Conservation (phyloP, 2,113 vertebrate genomes). For the Sinocyclocheilus anshuiensis region DNA sequence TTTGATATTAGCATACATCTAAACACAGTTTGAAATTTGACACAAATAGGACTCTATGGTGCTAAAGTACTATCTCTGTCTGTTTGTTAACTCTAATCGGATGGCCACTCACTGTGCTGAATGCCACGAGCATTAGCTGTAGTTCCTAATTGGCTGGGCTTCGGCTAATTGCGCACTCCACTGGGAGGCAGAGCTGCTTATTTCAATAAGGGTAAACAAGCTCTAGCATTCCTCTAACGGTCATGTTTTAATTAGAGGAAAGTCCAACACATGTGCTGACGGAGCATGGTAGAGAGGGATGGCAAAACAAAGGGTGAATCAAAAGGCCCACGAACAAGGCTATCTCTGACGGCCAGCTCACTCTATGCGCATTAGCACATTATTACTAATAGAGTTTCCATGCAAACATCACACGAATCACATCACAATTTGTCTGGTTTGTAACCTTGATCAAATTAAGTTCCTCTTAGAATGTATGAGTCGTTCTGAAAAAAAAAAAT, state of each 20-base stretch:
- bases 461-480: background rate
- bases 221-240: slow-evolving; percentile 18
- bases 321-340: background rate
- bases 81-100: slow-evolving; percentile 24
- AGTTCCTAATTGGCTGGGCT: slow-evolving; percentile 29
- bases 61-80: background rate
- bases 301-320: background rate
- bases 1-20: background rate
- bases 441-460: background rate
- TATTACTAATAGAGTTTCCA: background rate
- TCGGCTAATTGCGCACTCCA: slow-evolving; percentile 32
- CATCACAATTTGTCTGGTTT: background rate
- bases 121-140: slow-evolving; percentile 26
- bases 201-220: slow-evolving; percentile 42
- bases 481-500: background rate
- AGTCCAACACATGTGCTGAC: slow-evolving; percentile 20
- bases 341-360: background rate
- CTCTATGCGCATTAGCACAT: background rate
- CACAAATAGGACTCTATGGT: background rate
- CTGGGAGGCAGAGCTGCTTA: slow-evolving; percentile 21
- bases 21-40: background rate
- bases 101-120: slow-evolving; percentile 18
- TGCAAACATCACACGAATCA: background rate
- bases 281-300: background rate
- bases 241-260: slow-evolving; percentile 37